Percentiles rank a stretch among this genome's conserved stretches.
These are phyloP conservation scores for Plebejus anna DNA, from an alignment of 2,888 invertebrate species.

Conservation along the genomic window DNA sequence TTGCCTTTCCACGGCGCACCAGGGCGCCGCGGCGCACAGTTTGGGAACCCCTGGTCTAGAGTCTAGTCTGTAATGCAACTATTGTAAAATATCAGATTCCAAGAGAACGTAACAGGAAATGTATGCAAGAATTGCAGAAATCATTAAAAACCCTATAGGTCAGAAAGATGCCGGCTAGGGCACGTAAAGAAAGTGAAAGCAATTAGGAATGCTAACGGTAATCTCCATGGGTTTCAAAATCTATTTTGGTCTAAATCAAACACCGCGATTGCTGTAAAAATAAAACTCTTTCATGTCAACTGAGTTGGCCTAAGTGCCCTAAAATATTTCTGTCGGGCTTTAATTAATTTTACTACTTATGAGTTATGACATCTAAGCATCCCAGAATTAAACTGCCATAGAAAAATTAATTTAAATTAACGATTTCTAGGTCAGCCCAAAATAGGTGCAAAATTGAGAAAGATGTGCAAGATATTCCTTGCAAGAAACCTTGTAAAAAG, in stretches of 20 bases:
- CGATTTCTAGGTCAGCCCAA: no score
- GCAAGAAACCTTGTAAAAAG: no score
- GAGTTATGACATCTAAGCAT: neutral
- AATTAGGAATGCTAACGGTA: neutral
- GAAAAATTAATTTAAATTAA: neutral
- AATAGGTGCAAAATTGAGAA: no score
- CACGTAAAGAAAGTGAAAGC: neutral
- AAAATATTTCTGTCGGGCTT: neutral
- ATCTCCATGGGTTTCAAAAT: neutral
- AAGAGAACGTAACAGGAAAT: no score
- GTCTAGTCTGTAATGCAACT: no score
- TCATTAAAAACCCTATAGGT: no score
- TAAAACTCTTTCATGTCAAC: neutral
- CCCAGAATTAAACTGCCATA: neutral
- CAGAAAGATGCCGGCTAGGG: neutral
- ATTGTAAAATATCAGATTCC: no score
- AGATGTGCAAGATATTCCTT: no score
- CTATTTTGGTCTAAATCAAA: neutral
- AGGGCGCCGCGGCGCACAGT: no score
- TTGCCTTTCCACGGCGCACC: no score
- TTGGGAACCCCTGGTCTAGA: no score
- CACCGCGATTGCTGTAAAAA: neutral
- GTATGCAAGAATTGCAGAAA: no score
- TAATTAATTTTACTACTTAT: constrained; percentile 9
- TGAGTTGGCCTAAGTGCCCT: neutral